phyloP scores from a whole-genome alignment of 2,113 vertebrate species.

The Sclerurus mexicanus region DNA sequence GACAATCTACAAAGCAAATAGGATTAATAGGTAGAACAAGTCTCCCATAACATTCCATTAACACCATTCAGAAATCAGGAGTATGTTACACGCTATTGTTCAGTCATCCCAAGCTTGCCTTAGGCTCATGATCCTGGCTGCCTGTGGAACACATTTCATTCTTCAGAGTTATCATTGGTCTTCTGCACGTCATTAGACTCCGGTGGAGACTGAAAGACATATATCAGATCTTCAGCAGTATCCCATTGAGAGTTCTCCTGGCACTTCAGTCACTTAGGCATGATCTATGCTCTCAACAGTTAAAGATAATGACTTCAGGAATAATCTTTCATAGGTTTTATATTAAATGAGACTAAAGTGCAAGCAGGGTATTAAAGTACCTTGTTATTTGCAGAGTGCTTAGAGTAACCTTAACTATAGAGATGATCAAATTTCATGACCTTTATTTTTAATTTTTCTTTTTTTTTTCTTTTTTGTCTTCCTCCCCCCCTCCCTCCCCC shows the following conservation, averaged over 20 bases:
- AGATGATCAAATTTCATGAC: constrained; percentile 79
- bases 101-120: background rate
- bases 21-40: background rate
- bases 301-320: constrained; percentile 78
- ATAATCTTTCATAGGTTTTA: constrained; percentile 77
- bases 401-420: constrained; percentile 79
- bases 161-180: constrained; percentile 52
- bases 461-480: background rate
- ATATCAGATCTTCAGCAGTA: constrained; percentile 67
- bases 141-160: constrained; percentile 1
- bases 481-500: no score
- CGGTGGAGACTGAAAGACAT: constrained; percentile 59
- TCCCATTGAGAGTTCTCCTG: constrained; percentile 59
- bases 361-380: constrained; percentile 71
- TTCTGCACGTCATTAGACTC: constrained; percentile 59
- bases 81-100: background rate
- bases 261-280: constrained; percentile 73
- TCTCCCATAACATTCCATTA: background rate
- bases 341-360: constrained; percentile 80
- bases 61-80: background rate
- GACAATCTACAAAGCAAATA: background rate
- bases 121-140: background rate
- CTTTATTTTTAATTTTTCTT: constrained; percentile 75
- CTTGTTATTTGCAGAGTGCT: constrained; percentile 79
- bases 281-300: constrained; percentile 78